Conservation (phyloP, 1,140 invertebrate genomes). For the Diorhabda carinulata region DNA sequence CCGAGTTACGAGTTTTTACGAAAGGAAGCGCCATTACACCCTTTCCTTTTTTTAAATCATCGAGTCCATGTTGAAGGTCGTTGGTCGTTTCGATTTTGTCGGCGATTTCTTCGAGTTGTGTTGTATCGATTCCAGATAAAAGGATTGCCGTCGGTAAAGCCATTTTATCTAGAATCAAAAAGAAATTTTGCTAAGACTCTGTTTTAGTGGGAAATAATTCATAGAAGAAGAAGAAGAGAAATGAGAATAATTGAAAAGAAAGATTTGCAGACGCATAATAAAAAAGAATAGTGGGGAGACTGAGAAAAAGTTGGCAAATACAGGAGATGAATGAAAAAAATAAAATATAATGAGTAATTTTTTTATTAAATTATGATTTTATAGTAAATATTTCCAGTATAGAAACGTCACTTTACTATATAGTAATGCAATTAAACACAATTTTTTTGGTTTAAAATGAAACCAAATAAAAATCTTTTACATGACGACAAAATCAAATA, state of each 20-base stretch:
- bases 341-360: not conserved
- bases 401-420: too few relatives aligned
- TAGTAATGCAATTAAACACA: too few relatives aligned
- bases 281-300: not conserved
- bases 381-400: not conserved
- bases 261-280: not conserved
- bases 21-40: not conserved
- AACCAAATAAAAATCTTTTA: too few relatives aligned
- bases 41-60: slow-evolving; percentile 2
- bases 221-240: not conserved
- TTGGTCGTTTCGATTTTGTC: not conserved
- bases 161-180: slow-evolving; percentile 30
- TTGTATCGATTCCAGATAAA: slow-evolving; percentile 1
- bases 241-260: not conserved
- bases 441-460: too few relatives aligned
- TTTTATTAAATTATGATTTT: not conserved
- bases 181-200: slow-evolving; percentile 39
- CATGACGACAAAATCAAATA: too few relatives aligned
- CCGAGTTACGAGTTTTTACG: not conserved
- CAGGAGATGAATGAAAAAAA: not conserved
- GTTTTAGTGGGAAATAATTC: not conserved
- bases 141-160: slow-evolving; percentile 9
- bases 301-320: not conserved
- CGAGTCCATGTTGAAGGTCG: slow-evolving; percentile 1
- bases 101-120: slow-evolving; percentile 5